Base-by-base conservation (phyloP, 2,888 invertebrate genomes). In the Merodon equestris region DNA sequence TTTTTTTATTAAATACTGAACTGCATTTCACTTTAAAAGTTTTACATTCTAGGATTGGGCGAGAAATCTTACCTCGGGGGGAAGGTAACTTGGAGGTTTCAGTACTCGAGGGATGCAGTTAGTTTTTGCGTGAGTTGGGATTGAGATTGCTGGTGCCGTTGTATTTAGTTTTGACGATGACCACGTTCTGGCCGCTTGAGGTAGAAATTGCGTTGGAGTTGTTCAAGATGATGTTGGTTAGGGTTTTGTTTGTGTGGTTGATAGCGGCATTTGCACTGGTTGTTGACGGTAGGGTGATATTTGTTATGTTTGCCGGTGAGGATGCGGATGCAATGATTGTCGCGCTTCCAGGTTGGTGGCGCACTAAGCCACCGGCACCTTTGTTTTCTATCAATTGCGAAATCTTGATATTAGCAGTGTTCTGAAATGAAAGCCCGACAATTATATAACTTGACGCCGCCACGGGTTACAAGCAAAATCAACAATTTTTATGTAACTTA, bases 241-340 rank as follows among this genome's bases (percentile, higher is more conserved):
- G 68, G 54, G 82, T 71, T 67, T 74, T 75, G 44, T 45, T 60
- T 9, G 57, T 48, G 48, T 79, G 72, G 53, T 45, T 68, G 51
- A 63, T 36, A 19, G 70, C 36, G 27, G 66, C 51, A 51, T 54
- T 51, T 9, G 60, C 50, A 57, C 67, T 67, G 36, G 48, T 15
- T 48, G 60, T 57, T 56, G 60, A 67, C 53, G 77, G 67, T 51
- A 81, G 71, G 44, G 67, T 45, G 42, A 66, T 77, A 47, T 68
- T 79, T 66, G 71, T 83, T 27, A 50, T 14, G 53, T 72, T 74
- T 19, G 61, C 48, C 9, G 54, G 40, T 38, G 84, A 83, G 50
- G 84, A 79, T 47, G 88, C 85, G 56, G 86, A 85, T 81, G 87
- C 86, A 61, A 87, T 87, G 64, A 87, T 87, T 36, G 86, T 86